Conservation (phyloP, 2,113 vertebrate species). For the Plecturocebus donacophilus region DNA sequence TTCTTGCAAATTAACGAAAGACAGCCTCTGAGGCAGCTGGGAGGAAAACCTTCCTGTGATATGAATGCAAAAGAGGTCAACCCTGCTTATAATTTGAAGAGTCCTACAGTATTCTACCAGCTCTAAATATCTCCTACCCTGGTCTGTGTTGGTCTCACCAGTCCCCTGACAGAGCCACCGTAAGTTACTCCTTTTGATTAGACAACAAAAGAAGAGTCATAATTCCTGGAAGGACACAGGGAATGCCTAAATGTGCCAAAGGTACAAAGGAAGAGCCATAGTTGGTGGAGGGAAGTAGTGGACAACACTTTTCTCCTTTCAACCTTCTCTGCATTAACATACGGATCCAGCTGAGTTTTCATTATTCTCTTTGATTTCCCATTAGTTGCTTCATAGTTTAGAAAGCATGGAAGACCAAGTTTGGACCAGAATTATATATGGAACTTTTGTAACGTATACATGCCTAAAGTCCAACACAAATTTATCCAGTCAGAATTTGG, state of each 20-base stretch:
- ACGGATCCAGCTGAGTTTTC: neutral
- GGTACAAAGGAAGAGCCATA: neutral
- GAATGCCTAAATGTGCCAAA: neutral
- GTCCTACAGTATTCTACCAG: neutral
- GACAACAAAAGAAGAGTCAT: slow-evolving; percentile 7
- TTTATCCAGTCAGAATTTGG: neutral
- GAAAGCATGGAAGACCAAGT: neutral
- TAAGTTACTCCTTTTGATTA: neutral
- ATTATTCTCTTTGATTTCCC: slow-evolving; percentile 9
- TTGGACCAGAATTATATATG: neutral
- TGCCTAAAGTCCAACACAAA: neutral
- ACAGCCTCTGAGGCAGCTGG: slow-evolving; percentile 29
- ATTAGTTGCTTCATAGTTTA: neutral
- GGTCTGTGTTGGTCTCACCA: neutral
- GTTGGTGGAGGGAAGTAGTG: neutral
- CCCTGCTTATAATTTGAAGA: neutral
- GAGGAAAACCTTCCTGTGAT: neutral
- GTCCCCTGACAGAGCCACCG: neutral
- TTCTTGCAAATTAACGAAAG: slow-evolving; percentile 66
- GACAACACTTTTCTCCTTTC: neutral
- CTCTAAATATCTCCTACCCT: neutral
- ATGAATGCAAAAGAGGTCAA: slow-evolving; percentile 24
- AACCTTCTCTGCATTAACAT: neutral
- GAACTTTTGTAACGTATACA: neutral
- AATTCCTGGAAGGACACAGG: neutral